Evolutionary conservation across 2,888 invertebrate genomes (phyloP), one percentile per base, ranked within the genome.

Genomic region (Tuberolachnus salignus): DNA sequence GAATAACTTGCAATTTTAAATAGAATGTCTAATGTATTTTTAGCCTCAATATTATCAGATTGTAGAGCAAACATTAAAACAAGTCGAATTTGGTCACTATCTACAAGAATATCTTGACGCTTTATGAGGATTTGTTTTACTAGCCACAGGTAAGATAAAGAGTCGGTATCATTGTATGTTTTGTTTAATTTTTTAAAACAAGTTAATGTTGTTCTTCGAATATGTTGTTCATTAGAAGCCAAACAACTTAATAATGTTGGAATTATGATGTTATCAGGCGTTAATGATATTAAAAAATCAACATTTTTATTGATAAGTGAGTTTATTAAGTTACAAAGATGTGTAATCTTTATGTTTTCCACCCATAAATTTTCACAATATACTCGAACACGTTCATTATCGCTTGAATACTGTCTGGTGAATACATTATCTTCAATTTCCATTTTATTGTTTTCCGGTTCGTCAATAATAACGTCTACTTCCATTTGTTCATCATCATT

Each of bases 341-440:
- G 78, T n/a, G 67, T 59, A n/a, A 78, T 49, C 1, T 69, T 78
- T n/a, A 78, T 69, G 11, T 78, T 59, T 49, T 59, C 78, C 69
- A 59, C 4, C 78, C 78, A 78, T 34, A 78, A 55, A 69, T 6
- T 78, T 61, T 78, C 78, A 78, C 78, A 78, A 21, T 78, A 78
- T 8, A 23, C 46, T 69, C 19, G 21, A 42, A 78, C 42, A 23
- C 69, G 69, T 34, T 78, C 78, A 21, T 78, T 49, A 49, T 69
- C 78, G 13, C 21, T 23, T n/a, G 51, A 61, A 23, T 69, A 78
- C n/a, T 69, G 57, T 61, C 59, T 78, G n/a, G n/a, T 59, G 16
- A 69, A 59, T 59, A 78, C 46, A 59, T 21, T 69, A 49, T 69
- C 23, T 61, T 69, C 21, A 49, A 69, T 61, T 78, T 78, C 42